Evolutionary conservation across 2,113 vertebrate genomes (phyloP).

Genomic region (Eonycteris spelaea): DNA sequence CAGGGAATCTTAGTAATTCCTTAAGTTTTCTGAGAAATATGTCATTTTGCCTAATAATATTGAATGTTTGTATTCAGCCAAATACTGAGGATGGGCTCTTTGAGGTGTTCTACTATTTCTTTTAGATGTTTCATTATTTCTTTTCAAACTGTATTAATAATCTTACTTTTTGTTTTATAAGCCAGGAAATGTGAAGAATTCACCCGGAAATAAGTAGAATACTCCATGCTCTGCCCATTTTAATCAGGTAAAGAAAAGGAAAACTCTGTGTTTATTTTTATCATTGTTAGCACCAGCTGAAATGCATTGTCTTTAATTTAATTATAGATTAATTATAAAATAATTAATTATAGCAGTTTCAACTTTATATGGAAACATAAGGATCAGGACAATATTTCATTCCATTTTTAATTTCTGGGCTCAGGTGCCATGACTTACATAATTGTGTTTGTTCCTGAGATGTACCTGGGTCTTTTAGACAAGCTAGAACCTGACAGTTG

Average conservation of each 20-base stretch:
- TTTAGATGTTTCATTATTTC: constrained; percentile 48
- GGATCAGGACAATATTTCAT: neutral
- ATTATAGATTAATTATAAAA: neutral
- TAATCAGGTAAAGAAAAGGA: constrained; percentile 80
- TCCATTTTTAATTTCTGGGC: constrained; percentile 35
- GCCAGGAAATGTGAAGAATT: constrained; percentile 74
- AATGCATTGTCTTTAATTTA: constrained; percentile 46
- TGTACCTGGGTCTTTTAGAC: neutral
- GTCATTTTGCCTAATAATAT: neutral
- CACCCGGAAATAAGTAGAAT: constrained; percentile 79
- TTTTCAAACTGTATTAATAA: constrained; percentile 60
- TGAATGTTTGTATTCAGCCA: constrained; percentile 40
- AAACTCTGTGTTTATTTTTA: neutral
- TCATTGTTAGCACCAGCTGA: constrained; percentile 35
- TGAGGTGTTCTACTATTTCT: constrained; percentile 35
- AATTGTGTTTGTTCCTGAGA: constrained; percentile 20
- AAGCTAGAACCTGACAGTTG: constrained; percentile 27
- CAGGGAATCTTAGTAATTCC: neutral
- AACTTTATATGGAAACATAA: constrained; percentile 16
- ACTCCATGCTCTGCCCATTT: constrained; percentile 45
- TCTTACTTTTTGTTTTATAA: constrained; percentile 68
- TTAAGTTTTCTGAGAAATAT: constrained; percentile 29
- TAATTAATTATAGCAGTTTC: constrained; percentile 22
- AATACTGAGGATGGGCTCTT: neutral
- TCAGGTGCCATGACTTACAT: constrained; percentile 35